Evolutionary conservation across 1,140 invertebrate species (phyloP).

Genomic region (Metopolophium dirhodum): DNA sequence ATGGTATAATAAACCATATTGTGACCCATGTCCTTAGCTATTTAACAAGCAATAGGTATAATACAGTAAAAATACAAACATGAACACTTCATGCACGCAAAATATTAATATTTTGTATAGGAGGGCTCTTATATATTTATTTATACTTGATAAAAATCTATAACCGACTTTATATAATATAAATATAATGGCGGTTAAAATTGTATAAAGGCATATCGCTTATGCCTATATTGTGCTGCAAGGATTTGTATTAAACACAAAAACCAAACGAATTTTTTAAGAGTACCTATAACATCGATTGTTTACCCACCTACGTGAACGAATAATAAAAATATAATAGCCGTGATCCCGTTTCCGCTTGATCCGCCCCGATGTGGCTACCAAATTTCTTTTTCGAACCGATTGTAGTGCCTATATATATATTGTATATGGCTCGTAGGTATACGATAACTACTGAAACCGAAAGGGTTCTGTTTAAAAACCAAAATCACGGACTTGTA

Average conservation of each 20-base stretch:
- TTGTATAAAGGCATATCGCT: neutral
- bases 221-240: neutral
- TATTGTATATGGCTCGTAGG: neutral
- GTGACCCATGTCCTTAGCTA: neutral
- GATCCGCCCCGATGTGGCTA: neutral
- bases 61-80: neutral
- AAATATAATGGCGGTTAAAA: neutral
- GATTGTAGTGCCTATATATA: neutral
- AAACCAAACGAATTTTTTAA: neutral
- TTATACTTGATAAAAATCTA: constrained; percentile 4
- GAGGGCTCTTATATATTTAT: neutral
- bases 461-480: neutral
- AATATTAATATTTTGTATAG: neutral
- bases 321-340: constrained; percentile 6
- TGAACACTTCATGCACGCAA: neutral
- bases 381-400: neutral
- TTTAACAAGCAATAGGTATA: neutral
- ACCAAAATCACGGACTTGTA: neutral
- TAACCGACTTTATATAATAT: neutral
- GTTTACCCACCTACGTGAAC: constrained; percentile 7
- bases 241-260: constrained; percentile 1
- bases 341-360: neutral
- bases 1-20: neutral
- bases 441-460: constrained; percentile 28
- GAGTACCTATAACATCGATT: neutral